Evolutionary conservation across 2,113 vertebrate genomes (phyloP).

Genomic region (Campylorhamphus procurvoides): DNA sequence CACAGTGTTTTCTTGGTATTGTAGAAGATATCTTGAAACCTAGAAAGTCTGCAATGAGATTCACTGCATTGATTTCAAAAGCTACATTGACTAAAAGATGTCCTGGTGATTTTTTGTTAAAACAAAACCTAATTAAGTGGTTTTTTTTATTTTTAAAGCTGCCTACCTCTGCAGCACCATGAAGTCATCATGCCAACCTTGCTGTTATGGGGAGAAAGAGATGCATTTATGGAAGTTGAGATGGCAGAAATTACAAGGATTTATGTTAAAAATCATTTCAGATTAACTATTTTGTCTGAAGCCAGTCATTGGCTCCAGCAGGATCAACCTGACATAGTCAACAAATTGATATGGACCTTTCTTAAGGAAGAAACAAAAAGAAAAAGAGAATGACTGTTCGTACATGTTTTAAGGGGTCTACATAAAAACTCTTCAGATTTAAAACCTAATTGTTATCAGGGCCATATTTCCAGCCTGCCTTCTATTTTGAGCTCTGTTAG

Average conservation of each 20-base stretch:
- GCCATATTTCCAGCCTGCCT: conserved; percentile 67
- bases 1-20: background rate
- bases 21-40: background rate
- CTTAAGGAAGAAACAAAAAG: conserved; percentile 90
- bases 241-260: conserved; percentile 94
- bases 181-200: conserved; percentile 89
- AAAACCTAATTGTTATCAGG: conserved; percentile 67
- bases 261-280: conserved; percentile 93
- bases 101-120: background rate
- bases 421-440: conserved; percentile 47
- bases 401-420: conserved; percentile 52
- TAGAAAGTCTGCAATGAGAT: background rate
- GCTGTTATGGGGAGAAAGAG: conserved; percentile 93
- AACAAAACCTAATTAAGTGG: background rate
- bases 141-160: conserved; percentile 78
- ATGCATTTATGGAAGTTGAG: conserved; percentile 92
- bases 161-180: conserved; percentile 87
- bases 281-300: conserved; percentile 92
- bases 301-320: conserved; percentile 98
- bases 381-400: conserved; percentile 77
- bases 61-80: background rate
- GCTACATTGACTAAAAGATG: background rate
- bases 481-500: conserved; percentile 70
- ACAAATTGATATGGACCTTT: conserved; percentile 98
- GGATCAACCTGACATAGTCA: conserved; percentile 96